Evolutionary conservation across 2,797 vertebrate species (phyloP), one percentile per base, ranked within the genome.

Genomic region (Lithobates pipiens): DNA sequence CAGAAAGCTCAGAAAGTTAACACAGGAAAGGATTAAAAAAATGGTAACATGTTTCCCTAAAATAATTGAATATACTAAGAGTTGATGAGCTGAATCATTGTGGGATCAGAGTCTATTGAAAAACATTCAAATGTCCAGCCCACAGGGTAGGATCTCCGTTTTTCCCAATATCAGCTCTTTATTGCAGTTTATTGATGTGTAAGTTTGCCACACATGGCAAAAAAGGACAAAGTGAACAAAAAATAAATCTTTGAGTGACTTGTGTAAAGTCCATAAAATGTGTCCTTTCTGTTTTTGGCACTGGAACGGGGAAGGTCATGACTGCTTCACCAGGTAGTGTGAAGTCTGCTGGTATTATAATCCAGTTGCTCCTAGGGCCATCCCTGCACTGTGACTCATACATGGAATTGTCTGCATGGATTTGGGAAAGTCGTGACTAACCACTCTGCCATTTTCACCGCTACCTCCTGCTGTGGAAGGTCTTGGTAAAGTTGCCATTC

Each of bases 351-450:
- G 86, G 93, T 90, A 89, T 97, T 97, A 99, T 94, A 99, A 97
- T 95, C 98, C 98, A 0, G 98, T 99, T 89, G 98, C 96, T 89
- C 98, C 97, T 93, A 99, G 95, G 93, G 98, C 96, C 95, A 99
- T 96, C 94, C 96, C 97, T 85, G 98, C 96, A 89, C 96, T 96
- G 95, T 99, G 97, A 93, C 98, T 98, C 98, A 99, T 98, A 94
- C 98, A 99, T 85, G 98, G 98, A 91, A 99, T 96, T 0, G 97
- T 97, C 93, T 99, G 98, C 95, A 99, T 96, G 89, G 97, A 96
- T 94, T 99, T 99, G 91, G 97, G 96, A 92, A 98, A 99, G 94
- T 99, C 97, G 27, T 99, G 98, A 93, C 96, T 96, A 92, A 99
- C 96, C 91, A 99, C 96, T 88, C 98, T 96, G 90, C 98, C 98